These are phyloP conservation scores for Sorex maritimensis DNA, from an alignment of 2,797 vertebrate species.

Conservation along the genomic window DNA sequence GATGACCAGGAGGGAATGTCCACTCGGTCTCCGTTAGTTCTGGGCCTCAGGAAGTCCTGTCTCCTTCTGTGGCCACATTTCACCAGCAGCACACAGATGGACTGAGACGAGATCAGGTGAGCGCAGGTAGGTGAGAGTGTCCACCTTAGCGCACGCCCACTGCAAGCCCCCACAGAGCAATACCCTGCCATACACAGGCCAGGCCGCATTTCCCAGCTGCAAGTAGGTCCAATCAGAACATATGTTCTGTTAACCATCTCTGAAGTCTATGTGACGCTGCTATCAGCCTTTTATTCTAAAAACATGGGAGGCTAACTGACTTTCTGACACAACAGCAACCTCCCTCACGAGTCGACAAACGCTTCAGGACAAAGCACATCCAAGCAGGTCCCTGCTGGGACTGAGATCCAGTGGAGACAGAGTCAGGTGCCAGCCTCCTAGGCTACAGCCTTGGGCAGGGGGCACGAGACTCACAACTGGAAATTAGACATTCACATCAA, in stretches of 20 bases:
- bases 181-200: neutral
- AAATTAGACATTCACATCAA: neutral
- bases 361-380: neutral
- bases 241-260: neutral
- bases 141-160: too few species aligned
- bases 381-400: too few species aligned
- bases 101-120: neutral
- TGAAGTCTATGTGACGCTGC: neutral
- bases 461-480: neutral
- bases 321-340: neutral
- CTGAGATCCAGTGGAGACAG: neutral
- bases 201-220: neutral
- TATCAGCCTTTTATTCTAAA: neutral
- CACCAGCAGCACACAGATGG: neutral
- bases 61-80: neutral
- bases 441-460: neutral
- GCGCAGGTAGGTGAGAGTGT: too few species aligned
- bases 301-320: neutral
- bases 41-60: neutral
- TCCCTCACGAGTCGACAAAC: neutral
- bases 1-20: rapidly evolving
- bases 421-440: too few species aligned
- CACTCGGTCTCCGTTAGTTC: neutral
- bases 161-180: too few species aligned
- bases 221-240: rapidly evolving